Percentiles rank a stretch among this genome's conserved stretches.
phyloP scores from a whole-genome alignment of 2,888 invertebrate species.

The Phalera bucephala region DNA sequence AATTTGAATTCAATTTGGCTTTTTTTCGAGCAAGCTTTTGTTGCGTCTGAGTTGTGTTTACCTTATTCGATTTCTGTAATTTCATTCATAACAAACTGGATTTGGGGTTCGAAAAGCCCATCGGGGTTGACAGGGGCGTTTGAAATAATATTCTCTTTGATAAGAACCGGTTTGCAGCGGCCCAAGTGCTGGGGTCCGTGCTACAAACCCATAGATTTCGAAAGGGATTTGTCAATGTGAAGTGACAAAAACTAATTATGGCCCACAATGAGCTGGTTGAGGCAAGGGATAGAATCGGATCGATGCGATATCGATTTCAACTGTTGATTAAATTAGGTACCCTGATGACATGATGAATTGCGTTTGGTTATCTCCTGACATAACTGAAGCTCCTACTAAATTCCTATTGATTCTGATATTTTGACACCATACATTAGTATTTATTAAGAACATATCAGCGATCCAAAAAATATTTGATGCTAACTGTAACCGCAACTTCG shows the following conservation, averaged over 20 bases:
- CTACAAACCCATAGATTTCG: slow-evolving; percentile 55
- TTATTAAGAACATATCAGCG: too few species aligned
- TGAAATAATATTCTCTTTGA: slow-evolving; percentile 83
- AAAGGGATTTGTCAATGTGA: slow-evolving; percentile 79
- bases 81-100: slow-evolving; percentile 84
- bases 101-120: slow-evolving; percentile 79
- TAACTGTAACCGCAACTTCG: too few species aligned
- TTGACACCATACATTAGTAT: too few species aligned
- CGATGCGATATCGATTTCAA: slow-evolving; percentile 2
- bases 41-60: slow-evolving; percentile 82
- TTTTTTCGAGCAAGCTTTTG: slow-evolving; percentile 81
- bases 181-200: slow-evolving; percentile 68
- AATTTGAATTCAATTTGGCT: slow-evolving; percentile 83
- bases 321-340: neutral
- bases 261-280: slow-evolving; percentile 60
- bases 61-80: slow-evolving; percentile 84
- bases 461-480: too few species aligned
- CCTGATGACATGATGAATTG: neutral
- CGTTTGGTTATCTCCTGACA: neutral
- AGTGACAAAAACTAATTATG: slow-evolving; percentile 83
- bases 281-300: neutral
- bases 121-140: slow-evolving; percentile 81
- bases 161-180: slow-evolving; percentile 70
- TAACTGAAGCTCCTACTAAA: too few species aligned
- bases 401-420: too few species aligned